A percentile compares a stretch with the other conserved stretches of the same genome.
Evolutionary conservation across 2,113 vertebrate genomes (phyloP).

Genomic region (Mugil cephalus): DNA sequence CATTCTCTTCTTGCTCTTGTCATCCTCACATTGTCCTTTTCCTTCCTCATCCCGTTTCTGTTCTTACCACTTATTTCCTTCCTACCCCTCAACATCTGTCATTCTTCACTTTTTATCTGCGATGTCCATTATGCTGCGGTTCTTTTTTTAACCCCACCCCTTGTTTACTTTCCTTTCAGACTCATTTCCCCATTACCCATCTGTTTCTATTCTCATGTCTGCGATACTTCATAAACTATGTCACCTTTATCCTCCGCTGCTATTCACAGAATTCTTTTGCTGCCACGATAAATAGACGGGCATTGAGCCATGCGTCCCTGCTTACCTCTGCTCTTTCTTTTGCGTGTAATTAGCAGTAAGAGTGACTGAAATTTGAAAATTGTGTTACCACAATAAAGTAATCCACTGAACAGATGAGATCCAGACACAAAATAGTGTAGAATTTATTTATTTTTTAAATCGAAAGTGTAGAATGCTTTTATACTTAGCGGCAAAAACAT

Average conservation of each 20-base stretch:
- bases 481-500: too few relatives aligned
- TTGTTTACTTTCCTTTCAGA: slow-evolving; percentile 58
- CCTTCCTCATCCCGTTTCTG: slow-evolving; percentile 42
- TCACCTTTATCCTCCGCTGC: slow-evolving; percentile 15
- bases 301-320: neutral
- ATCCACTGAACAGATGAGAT: too few relatives aligned
- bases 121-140: slow-evolving; percentile 42
- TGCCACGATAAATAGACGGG: too few relatives aligned
- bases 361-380: neutral
- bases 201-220: slow-evolving; percentile 53
- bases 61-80: slow-evolving; percentile 58
- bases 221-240: slow-evolving; percentile 20
- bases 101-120: slow-evolving; percentile 54
- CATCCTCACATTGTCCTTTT: slow-evolving; percentile 55
- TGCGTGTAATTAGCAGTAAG: neutral
- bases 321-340: neutral
- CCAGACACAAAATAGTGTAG: too few relatives aligned
- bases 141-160: slow-evolving; percentile 10
- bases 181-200: slow-evolving; percentile 35
- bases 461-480: too few relatives aligned
- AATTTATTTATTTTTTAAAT: too few relatives aligned
- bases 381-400: neutral
- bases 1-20: slow-evolving; percentile 26
- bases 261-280: neutral
- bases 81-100: slow-evolving; percentile 55